Evolutionary conservation across 2,113 vertebrate genomes (phyloP).

Genomic region (Paralichthys olivaceus): DNA sequence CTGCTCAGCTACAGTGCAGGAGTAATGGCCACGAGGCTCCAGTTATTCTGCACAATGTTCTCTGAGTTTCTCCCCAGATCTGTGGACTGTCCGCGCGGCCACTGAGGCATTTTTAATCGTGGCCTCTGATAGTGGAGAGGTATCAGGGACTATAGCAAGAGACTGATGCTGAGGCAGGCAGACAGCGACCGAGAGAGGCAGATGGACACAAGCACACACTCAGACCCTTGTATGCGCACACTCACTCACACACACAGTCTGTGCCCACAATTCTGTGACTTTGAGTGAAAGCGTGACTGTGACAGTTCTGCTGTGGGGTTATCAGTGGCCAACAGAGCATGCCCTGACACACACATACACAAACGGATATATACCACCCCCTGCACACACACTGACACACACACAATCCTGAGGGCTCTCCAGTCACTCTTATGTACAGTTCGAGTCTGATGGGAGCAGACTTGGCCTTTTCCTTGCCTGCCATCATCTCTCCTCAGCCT

Average conservation of each 20-base stretch:
- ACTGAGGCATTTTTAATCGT: conserved; percentile 39
- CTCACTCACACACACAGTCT: conserved; percentile 21
- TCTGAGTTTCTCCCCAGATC: conserved; percentile 38
- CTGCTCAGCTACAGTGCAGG: conserved; percentile 59
- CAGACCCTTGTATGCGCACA: not conserved
- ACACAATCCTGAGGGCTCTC: conserved; percentile 51
- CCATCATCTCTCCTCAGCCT: conserved; percentile 50
- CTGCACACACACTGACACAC: conserved; percentile 8
- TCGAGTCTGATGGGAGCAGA: conserved; percentile 62
- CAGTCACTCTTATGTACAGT: conserved; percentile 59
- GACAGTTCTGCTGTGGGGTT: conserved; percentile 75
- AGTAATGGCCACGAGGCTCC: conserved; percentile 62
- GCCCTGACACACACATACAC: conserved; percentile 39
- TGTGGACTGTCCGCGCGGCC: conserved; percentile 26
- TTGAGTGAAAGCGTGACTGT: conserved; percentile 73
- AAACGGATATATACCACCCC: conserved; percentile 1
- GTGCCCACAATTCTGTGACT: conserved; percentile 50
- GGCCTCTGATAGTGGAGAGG: conserved; percentile 56
- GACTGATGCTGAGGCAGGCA: conserved; percentile 48
- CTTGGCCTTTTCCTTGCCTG: conserved; percentile 47
- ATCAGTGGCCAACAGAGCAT: conserved; percentile 76
- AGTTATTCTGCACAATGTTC: conserved; percentile 36
- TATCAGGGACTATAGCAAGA: conserved; percentile 46
- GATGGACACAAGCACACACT: conserved; percentile 57
- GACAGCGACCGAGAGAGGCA: conserved; percentile 50